Evolutionary conservation across 1,140 invertebrate genomes (phyloP).

Genomic region (Bombus superbus): DNA sequence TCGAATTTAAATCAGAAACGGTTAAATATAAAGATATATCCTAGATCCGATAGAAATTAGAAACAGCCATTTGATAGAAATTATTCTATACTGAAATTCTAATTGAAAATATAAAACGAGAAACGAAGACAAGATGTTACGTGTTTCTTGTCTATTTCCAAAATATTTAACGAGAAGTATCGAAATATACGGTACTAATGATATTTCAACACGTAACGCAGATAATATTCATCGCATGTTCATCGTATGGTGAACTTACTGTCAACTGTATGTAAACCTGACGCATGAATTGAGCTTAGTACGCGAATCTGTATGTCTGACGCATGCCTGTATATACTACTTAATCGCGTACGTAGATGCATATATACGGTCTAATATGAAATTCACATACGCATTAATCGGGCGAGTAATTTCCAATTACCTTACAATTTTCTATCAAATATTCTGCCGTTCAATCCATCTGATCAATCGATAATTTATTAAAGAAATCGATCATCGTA

Average conservation of each 20-base stretch:
- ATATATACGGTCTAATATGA: not conserved
- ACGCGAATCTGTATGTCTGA: slow-evolving; percentile 30
- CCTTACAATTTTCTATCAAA: not conserved
- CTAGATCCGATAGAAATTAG: not conserved
- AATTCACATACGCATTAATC: not conserved
- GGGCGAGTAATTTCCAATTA: slow-evolving; percentile 1
- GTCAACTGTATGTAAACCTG: slow-evolving; percentile 5
- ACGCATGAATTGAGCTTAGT: slow-evolving; percentile 33
- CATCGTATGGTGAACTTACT: not conserved
- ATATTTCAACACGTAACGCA: not conserved
- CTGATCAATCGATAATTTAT: not conserved
- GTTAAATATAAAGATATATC: not conserved
- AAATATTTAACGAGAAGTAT: not conserved
- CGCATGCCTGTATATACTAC: slow-evolving; percentile 15
- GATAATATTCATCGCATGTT: not conserved
- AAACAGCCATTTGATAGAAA: too few species aligned
- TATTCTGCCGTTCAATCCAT: too few species aligned
- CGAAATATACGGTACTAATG: not conserved
- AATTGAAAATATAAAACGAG: not conserved
- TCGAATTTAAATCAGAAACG: not conserved
- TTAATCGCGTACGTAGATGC: slow-evolving; percentile 23
- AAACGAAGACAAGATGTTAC: not conserved
- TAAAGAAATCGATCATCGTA: not conserved
- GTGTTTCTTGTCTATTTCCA: not conserved
- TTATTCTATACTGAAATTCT: not conserved